Conservation (phyloP, 1,140 invertebrate species). For the Drosophila quadrilineata region DNA sequence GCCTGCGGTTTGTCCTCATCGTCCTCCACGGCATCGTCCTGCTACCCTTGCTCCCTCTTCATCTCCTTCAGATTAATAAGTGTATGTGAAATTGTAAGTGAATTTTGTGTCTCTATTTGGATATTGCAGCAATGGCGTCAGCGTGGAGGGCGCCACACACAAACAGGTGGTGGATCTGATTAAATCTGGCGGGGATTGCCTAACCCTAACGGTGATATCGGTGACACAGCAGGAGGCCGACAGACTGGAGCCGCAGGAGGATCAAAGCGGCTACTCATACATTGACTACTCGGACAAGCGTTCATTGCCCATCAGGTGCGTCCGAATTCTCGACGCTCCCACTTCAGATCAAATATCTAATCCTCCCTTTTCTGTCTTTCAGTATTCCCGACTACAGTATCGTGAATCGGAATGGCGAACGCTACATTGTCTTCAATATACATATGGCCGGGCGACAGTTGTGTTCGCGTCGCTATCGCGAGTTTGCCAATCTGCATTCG, state of each 20-base stretch:
- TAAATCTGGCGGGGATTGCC: slow-evolving; percentile 97
- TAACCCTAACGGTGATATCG: slow-evolving; percentile 97
- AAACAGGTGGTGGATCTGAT: slow-evolving; percentile 99
- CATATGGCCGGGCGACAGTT: slow-evolving; percentile 99
- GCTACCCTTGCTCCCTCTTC: too few species aligned
- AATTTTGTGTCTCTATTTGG: neutral
- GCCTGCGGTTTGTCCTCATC: slow-evolving; percentile 37
- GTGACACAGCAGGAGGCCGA: slow-evolving; percentile 94
- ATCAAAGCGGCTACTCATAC: slow-evolving; percentile 92
- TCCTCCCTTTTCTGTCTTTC: neutral
- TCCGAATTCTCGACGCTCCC: neutral
- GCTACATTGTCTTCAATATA: slow-evolving; percentile 98
- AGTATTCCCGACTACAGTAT: slow-evolving; percentile 97
- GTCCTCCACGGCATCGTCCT: too few species aligned
- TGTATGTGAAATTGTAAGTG: neutral
- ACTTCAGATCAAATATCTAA: too few species aligned
- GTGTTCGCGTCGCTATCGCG: slow-evolving; percentile 96
- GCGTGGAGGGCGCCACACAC: slow-evolving; percentile 99
- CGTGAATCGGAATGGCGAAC: slow-evolving; percentile 90
- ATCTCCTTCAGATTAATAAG: neutral
- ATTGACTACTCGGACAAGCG: slow-evolving; percentile 99
- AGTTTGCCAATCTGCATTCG: slow-evolving; percentile 95
- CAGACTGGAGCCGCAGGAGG: slow-evolving; percentile 92
- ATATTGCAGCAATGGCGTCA: slow-evolving; percentile 95
- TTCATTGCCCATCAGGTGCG: slow-evolving; percentile 92